These are phyloP conservation scores for Drosophila koepferae DNA, from an alignment of 2,888 invertebrate genomes.

Conservation along the genomic window DNA sequence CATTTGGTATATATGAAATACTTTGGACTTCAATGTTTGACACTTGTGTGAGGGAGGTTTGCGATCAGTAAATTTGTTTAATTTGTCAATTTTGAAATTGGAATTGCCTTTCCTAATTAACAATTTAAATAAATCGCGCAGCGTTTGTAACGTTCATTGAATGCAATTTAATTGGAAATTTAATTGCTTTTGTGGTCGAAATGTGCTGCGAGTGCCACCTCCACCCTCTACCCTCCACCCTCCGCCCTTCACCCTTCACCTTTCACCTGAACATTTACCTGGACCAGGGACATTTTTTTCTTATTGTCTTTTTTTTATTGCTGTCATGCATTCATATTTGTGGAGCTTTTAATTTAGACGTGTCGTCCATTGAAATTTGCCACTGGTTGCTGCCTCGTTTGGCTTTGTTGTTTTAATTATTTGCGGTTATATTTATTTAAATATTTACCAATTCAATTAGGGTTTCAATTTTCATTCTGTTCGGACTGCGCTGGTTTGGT, in stretches of 20 bases:
- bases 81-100: conserved; percentile 62
- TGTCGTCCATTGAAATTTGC: conserved; percentile 69
- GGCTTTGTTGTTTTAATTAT: conserved; percentile 81
- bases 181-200: conserved; percentile 80
- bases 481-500: conserved; percentile 15
- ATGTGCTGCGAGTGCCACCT: conserved; percentile 49
- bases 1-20: background rate
- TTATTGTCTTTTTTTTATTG: conserved; percentile 33
- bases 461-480: conserved; percentile 35
- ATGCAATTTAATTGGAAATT: conserved; percentile 82
- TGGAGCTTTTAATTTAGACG: conserved; percentile 73
- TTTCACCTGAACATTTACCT: conserved; percentile 15
- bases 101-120: conserved; percentile 79
- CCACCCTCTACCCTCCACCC: conserved; percentile 25
- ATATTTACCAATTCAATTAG: conserved; percentile 82
- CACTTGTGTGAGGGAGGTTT: background rate
- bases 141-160: conserved; percentile 70
- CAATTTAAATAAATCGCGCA: conserved; percentile 80
- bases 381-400: conserved; percentile 53
- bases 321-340: conserved; percentile 49
- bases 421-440: conserved; percentile 81
- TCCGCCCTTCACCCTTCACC: background rate
- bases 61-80: conserved; percentile 44
- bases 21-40: background rate
- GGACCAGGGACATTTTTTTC: conserved; percentile 16